Evolutionary conservation across 2,797 vertebrate genomes (phyloP), one percentile per base, ranked within the genome.

Genomic region (Cossypha polioptera): DNA sequence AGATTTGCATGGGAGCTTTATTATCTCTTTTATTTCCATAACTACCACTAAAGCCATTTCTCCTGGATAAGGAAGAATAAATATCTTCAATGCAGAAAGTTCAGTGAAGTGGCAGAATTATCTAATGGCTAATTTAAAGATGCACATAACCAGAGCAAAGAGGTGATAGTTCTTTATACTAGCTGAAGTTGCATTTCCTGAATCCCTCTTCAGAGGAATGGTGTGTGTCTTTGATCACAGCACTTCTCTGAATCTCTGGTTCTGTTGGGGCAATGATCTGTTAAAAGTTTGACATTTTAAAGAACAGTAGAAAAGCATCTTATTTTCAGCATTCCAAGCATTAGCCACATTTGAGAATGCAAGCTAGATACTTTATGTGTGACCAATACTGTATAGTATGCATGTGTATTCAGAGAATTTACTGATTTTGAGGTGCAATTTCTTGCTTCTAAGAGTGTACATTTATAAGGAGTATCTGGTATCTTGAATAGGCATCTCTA

Each of bases 31-130:
- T 92, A 93, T 89, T 91, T 95, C 57, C 10, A 5, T 74, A 85
- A 95, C 72, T 86, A 82, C 81, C 72, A 89, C 29, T 93, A 83
- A 89, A 95, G 35, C 25, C 71, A 61, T 82, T 93, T 59, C 16
- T 85, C 28, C 50, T 42, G 40, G 66, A 76, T 43, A 88, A 90
- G 66, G 51, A 68, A 88, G 69, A 88, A 88, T 84, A 92, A 92
- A 72, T 78, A 74, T 13, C 45, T 89, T 71, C 53, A 50, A 13
- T 42, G 73, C 19, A 75, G 73, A 84, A 90, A 89, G 81, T 85
- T 93, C 84, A 94, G 26, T 79, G 67, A 92, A 96, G 74, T 92
- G 84, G 88, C 59, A 94, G 81, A 94, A 93, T 85, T 92, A 91
- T 68, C 88, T 95, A 92, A 95, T 40, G 48, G 78, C 38, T 96